phyloP scores from a whole-genome alignment of 2,888 invertebrate species.

The Agrilus mali region DNA sequence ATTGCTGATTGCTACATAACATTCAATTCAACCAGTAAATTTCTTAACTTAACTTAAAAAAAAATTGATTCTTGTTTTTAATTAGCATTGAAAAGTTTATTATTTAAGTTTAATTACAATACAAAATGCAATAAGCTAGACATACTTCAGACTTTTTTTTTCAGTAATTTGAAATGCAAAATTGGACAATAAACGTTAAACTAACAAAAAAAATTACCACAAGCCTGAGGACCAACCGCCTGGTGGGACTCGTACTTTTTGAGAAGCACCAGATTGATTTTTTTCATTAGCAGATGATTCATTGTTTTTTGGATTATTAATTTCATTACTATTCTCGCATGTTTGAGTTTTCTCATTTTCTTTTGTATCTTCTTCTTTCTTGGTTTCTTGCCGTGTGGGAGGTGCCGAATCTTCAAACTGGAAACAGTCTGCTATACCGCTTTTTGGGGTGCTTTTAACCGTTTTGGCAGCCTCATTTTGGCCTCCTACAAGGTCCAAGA shows the following conservation, averaged over 20 bases:
- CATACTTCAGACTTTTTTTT: too few species aligned
- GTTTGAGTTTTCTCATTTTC: background rate
- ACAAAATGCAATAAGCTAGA: too few species aligned
- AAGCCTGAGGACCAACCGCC: constrained; percentile 26
- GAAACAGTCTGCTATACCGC: constrained; percentile 7
- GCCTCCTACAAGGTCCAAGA: too few species aligned
- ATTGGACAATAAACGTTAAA: too few species aligned
- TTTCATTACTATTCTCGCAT: constrained; percentile 2
- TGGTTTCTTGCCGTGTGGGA: background rate
- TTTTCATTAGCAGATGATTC: constrained; percentile 2
- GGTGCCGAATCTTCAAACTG: constrained; percentile 1
- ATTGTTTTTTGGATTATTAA: constrained; percentile 3
- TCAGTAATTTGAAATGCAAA: too few species aligned
- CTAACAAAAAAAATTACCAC: constrained; percentile 14
- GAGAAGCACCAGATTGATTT: constrained; percentile 5
- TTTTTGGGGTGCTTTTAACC: constrained; percentile 4
- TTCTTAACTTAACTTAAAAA: too few species aligned
- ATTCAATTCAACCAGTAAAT: too few species aligned
- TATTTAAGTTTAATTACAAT: too few species aligned
- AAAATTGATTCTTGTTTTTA: too few species aligned
- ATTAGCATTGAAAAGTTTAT: too few species aligned
- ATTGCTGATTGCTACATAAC: too few species aligned
- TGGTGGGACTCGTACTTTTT: constrained; percentile 22
- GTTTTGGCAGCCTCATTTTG: background rate
- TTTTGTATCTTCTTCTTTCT: background rate